Conservation (phyloP, 2,888 invertebrate genomes). For the Cheilosia impressa region DNA sequence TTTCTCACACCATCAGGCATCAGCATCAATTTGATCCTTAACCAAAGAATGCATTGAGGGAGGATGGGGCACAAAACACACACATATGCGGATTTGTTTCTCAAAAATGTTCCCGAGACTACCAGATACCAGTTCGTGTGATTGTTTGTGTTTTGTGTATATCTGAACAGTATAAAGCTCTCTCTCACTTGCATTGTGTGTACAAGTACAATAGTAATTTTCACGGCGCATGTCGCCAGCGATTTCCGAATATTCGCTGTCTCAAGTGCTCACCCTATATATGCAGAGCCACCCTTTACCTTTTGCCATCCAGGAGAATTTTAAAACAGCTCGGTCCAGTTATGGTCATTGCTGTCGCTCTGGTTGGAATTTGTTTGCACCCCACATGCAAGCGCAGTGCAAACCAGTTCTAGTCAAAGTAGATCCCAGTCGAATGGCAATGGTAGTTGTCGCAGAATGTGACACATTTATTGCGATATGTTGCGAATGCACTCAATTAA, state of each 20-base stretch:
- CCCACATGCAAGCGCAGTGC: slow-evolving; percentile 10
- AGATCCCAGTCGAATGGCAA: slow-evolving; percentile 5
- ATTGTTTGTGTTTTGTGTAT: slow-evolving; percentile 6
- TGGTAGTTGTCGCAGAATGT: slow-evolving; percentile 49
- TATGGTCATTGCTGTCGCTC: slow-evolving; percentile 24
- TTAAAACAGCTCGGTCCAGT: slow-evolving; percentile 44
- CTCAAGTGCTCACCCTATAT: slow-evolving; percentile 4
- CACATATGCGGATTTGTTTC: too few relatives aligned
- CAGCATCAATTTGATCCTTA: slow-evolving; percentile 43
- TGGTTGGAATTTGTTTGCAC: slow-evolving; percentile 13
- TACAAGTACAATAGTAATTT: not conserved
- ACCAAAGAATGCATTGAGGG: not conserved
- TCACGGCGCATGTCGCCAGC: slow-evolving; percentile 21
- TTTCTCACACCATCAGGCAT: slow-evolving; percentile 3
- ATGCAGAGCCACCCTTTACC: slow-evolving; percentile 21
- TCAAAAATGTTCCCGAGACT: not conserved
- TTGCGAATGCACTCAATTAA: slow-evolving; percentile 39
- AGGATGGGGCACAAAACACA: not conserved
- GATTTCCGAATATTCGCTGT: not conserved
- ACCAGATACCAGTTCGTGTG: too few relatives aligned
- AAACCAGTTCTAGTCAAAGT: slow-evolving; percentile 25
- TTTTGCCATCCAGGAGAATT: slow-evolving; percentile 4
- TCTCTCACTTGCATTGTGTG: not conserved
- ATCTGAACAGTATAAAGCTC: slow-evolving; percentile 5
- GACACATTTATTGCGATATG: slow-evolving; percentile 45